Evolutionary conservation across 1,140 invertebrate species (phyloP).

Genomic region (Eupristina koningsbergeri): DNA sequence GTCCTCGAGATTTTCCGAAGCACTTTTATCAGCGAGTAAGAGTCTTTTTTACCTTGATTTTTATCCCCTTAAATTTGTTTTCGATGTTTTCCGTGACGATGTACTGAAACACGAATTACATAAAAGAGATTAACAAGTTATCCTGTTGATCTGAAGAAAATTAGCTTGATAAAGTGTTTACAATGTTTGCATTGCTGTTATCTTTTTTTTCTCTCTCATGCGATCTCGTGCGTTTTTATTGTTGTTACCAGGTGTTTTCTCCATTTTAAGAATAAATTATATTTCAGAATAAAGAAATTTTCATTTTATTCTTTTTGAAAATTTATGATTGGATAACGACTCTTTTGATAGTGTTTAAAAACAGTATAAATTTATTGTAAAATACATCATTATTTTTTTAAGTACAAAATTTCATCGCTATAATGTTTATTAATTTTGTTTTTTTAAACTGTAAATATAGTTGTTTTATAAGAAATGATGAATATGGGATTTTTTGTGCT

Average conservation of each 20-base stretch:
- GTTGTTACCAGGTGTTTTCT: not conserved
- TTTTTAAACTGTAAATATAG: no score
- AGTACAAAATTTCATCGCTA: not conserved
- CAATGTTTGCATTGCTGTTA: not conserved
- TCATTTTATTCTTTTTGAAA: no score
- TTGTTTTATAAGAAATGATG: not conserved
- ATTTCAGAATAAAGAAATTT: no score
- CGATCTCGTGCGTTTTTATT: not conserved
- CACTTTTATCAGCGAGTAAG: conserved; percentile 58
- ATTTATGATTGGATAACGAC: no score
- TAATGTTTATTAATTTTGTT: not conserved
- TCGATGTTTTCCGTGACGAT: no score
- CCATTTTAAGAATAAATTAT: not conserved
- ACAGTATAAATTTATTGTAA: not conserved
- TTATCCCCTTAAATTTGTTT: no score
- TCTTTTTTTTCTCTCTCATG: not conserved
- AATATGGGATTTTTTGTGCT: conserved; percentile 10
- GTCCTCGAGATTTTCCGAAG: conserved; percentile 66
- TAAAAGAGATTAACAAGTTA: not conserved
- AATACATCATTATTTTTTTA: not conserved
- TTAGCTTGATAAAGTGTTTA: not conserved
- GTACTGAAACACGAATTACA: no score
- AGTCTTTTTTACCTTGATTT: conserved; percentile 43
- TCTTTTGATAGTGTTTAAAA: no score
- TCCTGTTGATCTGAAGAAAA: not conserved